These are phyloP conservation scores for Molothrus ater DNA, from an alignment of 2,797 vertebrate species.

Conservation along the genomic window DNA sequence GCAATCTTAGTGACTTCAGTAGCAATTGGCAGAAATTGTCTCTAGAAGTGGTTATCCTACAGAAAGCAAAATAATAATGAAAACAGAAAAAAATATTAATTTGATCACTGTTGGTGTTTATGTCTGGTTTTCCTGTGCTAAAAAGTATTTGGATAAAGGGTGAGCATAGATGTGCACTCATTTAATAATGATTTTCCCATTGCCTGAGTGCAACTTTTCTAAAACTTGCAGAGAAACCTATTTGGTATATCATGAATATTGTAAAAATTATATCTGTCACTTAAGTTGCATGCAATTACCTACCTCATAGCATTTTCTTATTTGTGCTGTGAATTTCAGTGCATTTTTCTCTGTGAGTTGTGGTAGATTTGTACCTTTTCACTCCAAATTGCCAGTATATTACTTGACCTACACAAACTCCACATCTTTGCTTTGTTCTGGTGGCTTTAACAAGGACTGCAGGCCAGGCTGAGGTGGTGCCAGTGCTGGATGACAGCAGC, in stretches of 20 bases:
- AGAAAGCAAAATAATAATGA: background rate
- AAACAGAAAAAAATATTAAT: background rate
- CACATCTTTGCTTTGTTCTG: background rate
- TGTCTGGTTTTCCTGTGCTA: background rate
- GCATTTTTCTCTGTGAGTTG: background rate
- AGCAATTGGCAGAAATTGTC: background rate
- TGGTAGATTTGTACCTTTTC: background rate
- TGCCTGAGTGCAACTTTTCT: background rate
- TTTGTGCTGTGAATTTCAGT: background rate
- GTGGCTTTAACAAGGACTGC: background rate
- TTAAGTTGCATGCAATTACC: background rate
- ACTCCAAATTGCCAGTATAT: background rate
- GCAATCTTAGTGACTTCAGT: background rate
- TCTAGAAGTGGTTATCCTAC: background rate
- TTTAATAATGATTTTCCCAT: background rate
- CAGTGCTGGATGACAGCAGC: background rate
- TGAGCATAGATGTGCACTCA: accelerated
- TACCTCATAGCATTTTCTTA: background rate
- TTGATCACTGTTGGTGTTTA: background rate
- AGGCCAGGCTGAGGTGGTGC: background rate
- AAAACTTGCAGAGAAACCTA: background rate
- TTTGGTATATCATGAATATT: background rate
- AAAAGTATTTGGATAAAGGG: background rate
- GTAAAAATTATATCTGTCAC: background rate
- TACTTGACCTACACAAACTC: background rate